Conservation (phyloP, 2,888 invertebrate genomes). For the Quadroppia sp. region DNA sequence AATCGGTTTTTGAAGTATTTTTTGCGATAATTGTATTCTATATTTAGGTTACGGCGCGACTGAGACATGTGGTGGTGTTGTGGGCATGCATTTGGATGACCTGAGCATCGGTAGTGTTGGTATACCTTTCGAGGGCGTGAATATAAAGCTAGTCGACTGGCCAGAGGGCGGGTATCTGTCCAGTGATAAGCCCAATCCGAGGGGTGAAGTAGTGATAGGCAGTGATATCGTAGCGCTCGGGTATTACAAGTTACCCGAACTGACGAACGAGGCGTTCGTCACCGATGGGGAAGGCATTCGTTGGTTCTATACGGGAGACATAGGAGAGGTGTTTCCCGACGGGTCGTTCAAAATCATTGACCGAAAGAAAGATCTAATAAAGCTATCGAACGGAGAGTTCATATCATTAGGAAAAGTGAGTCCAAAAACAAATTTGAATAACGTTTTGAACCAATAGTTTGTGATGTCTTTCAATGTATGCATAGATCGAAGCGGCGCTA, state of each 20-base stretch:
- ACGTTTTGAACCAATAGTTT: not conserved
- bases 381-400: slow-evolving; percentile 96
- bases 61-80: slow-evolving; percentile 89
- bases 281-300: slow-evolving; percentile 67
- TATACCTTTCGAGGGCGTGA: slow-evolving; percentile 56
- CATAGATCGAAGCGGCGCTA: slow-evolving; percentile 71
- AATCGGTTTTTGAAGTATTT: not conserved
- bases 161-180: slow-evolving; percentile 86
- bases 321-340: slow-evolving; percentile 87
- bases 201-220: slow-evolving; percentile 78
- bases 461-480: not conserved
- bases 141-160: slow-evolving; percentile 84
- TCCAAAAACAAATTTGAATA: not conserved
- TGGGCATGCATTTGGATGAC: slow-evolving; percentile 57
- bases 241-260: slow-evolving; percentile 67
- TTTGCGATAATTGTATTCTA: not conserved
- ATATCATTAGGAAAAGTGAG: slow-evolving; percentile 88
- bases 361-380: slow-evolving; percentile 76
- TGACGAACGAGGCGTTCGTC: slow-evolving; percentile 68
- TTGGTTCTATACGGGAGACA: slow-evolving; percentile 98
- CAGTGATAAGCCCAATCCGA: slow-evolving; percentile 76
- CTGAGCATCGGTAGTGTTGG: slow-evolving; percentile 51
- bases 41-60: slow-evolving; percentile 74
- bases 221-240: slow-evolving; percentile 89
- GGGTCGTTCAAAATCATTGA: slow-evolving; percentile 88